Percentiles rank a stretch among this genome's conserved stretches.
These are phyloP conservation scores for Falco cherrug DNA, from an alignment of 2,797 vertebrate species.

Conservation along the genomic window DNA sequence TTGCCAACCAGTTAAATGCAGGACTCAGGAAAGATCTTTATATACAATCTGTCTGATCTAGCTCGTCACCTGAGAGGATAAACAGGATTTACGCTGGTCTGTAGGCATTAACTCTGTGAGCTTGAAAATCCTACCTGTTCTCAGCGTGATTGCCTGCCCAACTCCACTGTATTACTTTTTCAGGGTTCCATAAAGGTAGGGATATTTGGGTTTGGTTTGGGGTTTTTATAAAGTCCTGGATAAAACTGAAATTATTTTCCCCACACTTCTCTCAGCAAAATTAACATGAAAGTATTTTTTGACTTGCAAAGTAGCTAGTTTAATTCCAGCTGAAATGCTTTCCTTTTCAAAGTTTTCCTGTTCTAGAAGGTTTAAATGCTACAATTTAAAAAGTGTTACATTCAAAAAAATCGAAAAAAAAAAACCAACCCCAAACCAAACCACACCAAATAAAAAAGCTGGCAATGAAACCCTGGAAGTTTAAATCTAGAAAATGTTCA, in stretches of 20 bases:
- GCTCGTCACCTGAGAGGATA: constrained; percentile 50
- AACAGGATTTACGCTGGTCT: constrained; percentile 34
- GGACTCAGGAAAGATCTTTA: background rate
- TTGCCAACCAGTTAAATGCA: background rate
- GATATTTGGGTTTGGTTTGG: background rate
- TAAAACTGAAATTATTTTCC: background rate
- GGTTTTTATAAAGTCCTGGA: background rate
- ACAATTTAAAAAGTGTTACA: background rate
- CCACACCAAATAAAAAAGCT: background rate
- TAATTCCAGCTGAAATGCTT: background rate
- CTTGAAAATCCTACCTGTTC: constrained; percentile 31
- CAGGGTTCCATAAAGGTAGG: background rate
- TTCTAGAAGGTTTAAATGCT: background rate
- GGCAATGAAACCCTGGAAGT: background rate
- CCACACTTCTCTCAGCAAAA: background rate
- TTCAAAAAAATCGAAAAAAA: too few relatives aligned
- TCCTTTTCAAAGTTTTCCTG: background rate
- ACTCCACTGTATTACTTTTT: background rate
- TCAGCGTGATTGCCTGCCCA: constrained; percentile 15
- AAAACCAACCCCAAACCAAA: too few relatives aligned
- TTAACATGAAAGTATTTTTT: background rate
- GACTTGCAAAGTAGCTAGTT: background rate
- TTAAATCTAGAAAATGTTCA: background rate
- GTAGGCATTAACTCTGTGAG: constrained; percentile 38
- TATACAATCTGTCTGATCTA: constrained; percentile 34